Percentiles rank a stretch among this genome's conserved stretches.
These are phyloP conservation scores for Amyelois transitella DNA, from an alignment of 1,140 invertebrate species.

Conservation along the genomic window DNA sequence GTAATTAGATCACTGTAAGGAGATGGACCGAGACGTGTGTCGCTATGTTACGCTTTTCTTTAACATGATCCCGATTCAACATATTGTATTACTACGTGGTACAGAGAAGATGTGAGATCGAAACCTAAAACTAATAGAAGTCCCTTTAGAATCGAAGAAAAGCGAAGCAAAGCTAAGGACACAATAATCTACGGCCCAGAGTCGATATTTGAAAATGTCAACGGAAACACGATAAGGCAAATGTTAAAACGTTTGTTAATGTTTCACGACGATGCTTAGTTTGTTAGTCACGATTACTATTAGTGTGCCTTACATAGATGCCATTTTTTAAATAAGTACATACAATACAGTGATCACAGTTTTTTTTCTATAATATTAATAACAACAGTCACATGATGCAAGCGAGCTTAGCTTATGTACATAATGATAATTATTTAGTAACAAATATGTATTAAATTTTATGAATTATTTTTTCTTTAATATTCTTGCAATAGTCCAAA, in stretches of 20 bases:
- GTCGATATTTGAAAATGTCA: neutral
- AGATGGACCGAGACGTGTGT: neutral
- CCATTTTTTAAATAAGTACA: slow-evolving; percentile 43
- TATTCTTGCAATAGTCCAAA: slow-evolving; percentile 2
- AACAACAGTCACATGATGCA: slow-evolving; percentile 70
- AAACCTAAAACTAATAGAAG: neutral
- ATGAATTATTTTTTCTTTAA: neutral
- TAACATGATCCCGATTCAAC: neutral
- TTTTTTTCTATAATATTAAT: slow-evolving; percentile 51
- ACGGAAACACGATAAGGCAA: neutral
- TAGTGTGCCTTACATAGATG: slow-evolving; percentile 58
- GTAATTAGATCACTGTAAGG: slow-evolving; percentile 2
- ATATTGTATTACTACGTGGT: neutral
- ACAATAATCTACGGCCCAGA: neutral
- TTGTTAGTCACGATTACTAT: slow-evolving; percentile 66
- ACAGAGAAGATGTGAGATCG: neutral
- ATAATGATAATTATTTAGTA: slow-evolving; percentile 43
- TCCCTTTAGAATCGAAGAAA: neutral
- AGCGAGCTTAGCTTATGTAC: slow-evolving; percentile 68
- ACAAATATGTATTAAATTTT: neutral
- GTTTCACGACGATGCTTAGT: slow-evolving; percentile 46
- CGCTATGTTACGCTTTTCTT: neutral
- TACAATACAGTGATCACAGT: slow-evolving; percentile 45
- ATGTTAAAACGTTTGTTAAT: slow-evolving; percentile 30
- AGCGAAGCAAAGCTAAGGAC: slow-evolving; percentile 1